A percentile compares a stretch with the other conserved stretches of the same genome.
Evolutionary conservation across 2,888 invertebrate species (phyloP).

Genomic region (Amphipyra berbera): DNA sequence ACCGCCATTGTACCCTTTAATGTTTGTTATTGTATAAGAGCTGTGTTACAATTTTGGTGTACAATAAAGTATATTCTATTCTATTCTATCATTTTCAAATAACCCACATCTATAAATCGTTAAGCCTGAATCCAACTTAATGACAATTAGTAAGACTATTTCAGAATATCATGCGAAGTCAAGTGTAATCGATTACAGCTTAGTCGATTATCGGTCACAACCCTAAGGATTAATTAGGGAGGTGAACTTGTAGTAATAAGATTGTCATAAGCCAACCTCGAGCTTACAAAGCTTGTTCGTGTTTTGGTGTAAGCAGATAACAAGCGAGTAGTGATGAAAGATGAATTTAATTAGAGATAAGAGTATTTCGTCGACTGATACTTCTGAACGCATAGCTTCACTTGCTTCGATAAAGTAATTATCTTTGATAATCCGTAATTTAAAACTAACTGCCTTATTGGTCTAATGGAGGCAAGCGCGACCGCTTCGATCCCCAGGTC

Average conservation of each 20-base stretch:
- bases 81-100: background rate
- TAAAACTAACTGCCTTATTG: too few species aligned
- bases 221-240: slow-evolving; percentile 30
- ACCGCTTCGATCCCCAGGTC: too few species aligned
- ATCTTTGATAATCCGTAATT: too few species aligned
- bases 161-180: slow-evolving; percentile 5
- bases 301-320: background rate
- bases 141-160: background rate
- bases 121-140: background rate
- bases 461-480: too few species aligned
- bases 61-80: too few species aligned
- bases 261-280: slow-evolving; percentile 17
- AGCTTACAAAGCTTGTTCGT: background rate
- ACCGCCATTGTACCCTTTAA: too few species aligned
- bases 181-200: slow-evolving; percentile 14
- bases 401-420: too few species aligned
- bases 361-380: background rate
- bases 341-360: background rate
- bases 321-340: background rate
- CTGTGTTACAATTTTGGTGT: too few species aligned
- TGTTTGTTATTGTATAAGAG: too few species aligned
- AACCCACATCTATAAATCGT: background rate
- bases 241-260: background rate
- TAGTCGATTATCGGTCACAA: slow-evolving; percentile 6
- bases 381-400: too few species aligned